These are phyloP conservation scores for Heliconius erato DNA, from an alignment of 2,888 invertebrate species.

Conservation along the genomic window DNA sequence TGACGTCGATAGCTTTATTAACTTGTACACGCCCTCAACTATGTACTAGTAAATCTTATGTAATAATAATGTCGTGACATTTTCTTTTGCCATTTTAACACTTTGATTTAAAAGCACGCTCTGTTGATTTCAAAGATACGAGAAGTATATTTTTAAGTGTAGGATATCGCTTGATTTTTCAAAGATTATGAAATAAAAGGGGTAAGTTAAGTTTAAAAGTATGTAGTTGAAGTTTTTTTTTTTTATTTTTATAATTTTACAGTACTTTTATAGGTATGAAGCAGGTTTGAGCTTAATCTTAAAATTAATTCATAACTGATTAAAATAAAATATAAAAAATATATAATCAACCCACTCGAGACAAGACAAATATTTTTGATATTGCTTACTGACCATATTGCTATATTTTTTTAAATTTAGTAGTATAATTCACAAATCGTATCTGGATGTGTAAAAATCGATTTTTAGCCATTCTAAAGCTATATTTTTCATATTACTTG, in stretches of 20 bases:
- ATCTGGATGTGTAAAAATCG: too few relatives aligned
- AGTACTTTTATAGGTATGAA: background rate
- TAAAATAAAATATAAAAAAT: too few relatives aligned
- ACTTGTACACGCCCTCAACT: background rate
- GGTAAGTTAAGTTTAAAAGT: background rate
- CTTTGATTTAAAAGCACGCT: slow-evolving; percentile 19
- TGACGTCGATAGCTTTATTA: background rate
- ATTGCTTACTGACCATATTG: too few relatives aligned
- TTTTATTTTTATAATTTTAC: too few relatives aligned
- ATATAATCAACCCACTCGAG: too few relatives aligned
- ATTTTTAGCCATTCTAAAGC: too few relatives aligned
- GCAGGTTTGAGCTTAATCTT: background rate
- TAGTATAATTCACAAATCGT: too few relatives aligned
- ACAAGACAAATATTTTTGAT: too few relatives aligned
- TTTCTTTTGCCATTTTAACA: slow-evolving; percentile 28
- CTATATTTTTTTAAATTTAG: too few relatives aligned
- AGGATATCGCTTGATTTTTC: background rate
- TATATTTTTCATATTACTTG: too few relatives aligned
- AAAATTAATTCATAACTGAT: background rate
- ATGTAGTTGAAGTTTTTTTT: too few relatives aligned
- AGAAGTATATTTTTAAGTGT: background rate
- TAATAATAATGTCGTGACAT: slow-evolving; percentile 21
- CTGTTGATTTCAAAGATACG: slow-evolving; percentile 18
- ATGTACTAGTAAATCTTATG: slow-evolving; percentile 9
- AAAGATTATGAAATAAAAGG: background rate